Evolutionary conservation across 2,888 invertebrate species (phyloP), one percentile per base, ranked within the genome.

Genomic region (Trileptium ribeirensis): DNA sequence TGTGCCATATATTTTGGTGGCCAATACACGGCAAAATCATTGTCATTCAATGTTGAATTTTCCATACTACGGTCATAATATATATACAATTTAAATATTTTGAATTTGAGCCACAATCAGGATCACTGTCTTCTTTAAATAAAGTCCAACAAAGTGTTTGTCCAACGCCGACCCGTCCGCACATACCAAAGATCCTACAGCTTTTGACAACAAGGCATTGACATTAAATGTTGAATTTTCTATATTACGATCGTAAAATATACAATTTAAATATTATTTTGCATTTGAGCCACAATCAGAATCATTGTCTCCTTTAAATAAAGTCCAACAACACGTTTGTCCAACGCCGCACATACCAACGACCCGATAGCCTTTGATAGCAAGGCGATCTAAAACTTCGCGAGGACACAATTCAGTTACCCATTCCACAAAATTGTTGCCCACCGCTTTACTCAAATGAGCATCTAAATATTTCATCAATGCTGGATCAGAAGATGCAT

Each of bases 121-220:
- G n/a, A n/a, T n/a, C n/a, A n/a, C n/a, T n/a, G n/a, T n/a, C n/a
- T 70, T 29, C 77, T 78, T 88, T 88, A 83, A 89, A 86, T 29
- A 90, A 84, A n/a, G 90, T 90, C 90, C 90, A 91, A n/a, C 90
- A 87, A 85, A 90, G 90, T 0, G 90, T 91, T 84, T 91, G 90
- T 37, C 90, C 90, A 36, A 90, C 87, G n/a, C n/a, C n/a, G n/a
- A n/a, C n/a, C n/a, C n/a, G n/a, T 19, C 90, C 90, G 74, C 90
- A 87, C 87, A 89, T 88, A 15, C 87, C 87, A 1, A 90, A 85
- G 0, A 91, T 87, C 74, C 83, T 86, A 85, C 88, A 91, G 0
- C 90, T 90, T 40, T 82, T 84, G 78, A 85, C 81, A 83, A 90
- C 90, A 79, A 91, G 86, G 82, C 88, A n/a, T n/a, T n/a, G n/a